Conservation (phyloP, 64 coral and sea anemone genomes). For the Pocillopora verrucosa region DNA sequence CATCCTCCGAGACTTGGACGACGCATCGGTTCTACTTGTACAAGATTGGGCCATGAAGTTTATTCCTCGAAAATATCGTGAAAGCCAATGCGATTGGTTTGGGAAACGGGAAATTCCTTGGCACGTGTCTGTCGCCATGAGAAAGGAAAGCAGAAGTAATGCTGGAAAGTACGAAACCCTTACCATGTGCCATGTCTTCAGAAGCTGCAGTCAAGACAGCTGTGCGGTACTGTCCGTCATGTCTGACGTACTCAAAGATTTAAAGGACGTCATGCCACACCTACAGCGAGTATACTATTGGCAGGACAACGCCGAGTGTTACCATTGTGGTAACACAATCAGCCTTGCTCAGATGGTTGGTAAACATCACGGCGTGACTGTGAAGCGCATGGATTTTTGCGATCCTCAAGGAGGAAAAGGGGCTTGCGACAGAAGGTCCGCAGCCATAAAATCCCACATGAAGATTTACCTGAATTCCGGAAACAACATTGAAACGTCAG, state of each 20-base stretch:
- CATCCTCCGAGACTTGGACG: background rate
- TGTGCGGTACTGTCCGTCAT: background rate
- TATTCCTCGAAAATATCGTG: constrained; percentile 7
- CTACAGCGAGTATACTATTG: background rate
- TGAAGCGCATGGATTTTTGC: constrained; percentile 34
- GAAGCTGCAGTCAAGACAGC: background rate
- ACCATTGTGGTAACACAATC: constrained; percentile 6
- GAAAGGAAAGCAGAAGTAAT: background rate
- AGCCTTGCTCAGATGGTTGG: background rate
- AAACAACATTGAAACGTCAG: constrained; percentile 24
- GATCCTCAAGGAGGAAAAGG: constrained; percentile 45
- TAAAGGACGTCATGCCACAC: background rate
- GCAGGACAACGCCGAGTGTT: background rate
- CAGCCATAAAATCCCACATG: constrained; percentile 35
- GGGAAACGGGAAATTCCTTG: constrained; percentile 16
- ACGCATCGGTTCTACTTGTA: background rate
- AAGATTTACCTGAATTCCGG: constrained; percentile 36
- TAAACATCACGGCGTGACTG: background rate
- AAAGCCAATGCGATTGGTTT: constrained; percentile 44
- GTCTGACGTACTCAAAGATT: constrained; percentile 9
- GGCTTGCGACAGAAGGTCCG: constrained; percentile 17
- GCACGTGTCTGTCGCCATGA: constrained; percentile 13
- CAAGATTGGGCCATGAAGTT: constrained; percentile 28
- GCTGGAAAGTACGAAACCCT: background rate
- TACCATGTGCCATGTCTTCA: background rate